Evolutionary conservation across 2,113 vertebrate genomes (phyloP).

Genomic region (Perognathus longimembris): DNA sequence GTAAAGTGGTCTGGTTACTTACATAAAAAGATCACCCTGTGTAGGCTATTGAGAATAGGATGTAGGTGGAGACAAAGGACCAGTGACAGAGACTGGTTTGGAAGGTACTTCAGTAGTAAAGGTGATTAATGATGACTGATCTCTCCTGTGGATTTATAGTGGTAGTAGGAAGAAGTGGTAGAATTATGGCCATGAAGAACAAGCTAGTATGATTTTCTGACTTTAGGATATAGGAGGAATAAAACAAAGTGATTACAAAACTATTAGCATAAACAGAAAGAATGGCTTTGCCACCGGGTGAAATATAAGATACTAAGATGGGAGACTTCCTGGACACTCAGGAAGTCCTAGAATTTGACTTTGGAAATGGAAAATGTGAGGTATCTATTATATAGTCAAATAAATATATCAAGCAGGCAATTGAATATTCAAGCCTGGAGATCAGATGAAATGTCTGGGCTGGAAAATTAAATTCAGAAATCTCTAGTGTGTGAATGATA

Average conservation of each 20-base stretch:
- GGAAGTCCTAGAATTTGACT: not conserved
- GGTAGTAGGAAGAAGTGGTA: not conserved
- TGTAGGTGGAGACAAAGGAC: not conserved
- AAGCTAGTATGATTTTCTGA: not conserved
- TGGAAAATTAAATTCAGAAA: constrained; percentile 34
- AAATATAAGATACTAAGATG: not conserved
- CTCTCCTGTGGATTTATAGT: not conserved
- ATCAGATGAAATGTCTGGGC: not conserved
- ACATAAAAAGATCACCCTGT: not conserved
- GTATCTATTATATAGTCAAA: not conserved
- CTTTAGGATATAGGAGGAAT: not conserved
- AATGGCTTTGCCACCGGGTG: not conserved
- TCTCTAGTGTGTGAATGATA: not conserved
- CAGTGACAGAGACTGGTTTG: not conserved
- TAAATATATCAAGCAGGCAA: not conserved
- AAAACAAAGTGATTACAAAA: not conserved
- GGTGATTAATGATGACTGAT: not conserved
- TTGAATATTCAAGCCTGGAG: not conserved
- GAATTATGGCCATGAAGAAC: not conserved
- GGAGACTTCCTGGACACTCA: not conserved
- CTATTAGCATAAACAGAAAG: not conserved
- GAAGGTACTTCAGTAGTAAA: not conserved
- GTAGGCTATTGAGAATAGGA: not conserved
- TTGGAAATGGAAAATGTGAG: not conserved
- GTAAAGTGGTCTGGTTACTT: not conserved